These are phyloP conservation scores for Bryconaethiops microstoma DNA, from an alignment of 2,797 vertebrate genomes.

Conservation along the genomic window DNA sequence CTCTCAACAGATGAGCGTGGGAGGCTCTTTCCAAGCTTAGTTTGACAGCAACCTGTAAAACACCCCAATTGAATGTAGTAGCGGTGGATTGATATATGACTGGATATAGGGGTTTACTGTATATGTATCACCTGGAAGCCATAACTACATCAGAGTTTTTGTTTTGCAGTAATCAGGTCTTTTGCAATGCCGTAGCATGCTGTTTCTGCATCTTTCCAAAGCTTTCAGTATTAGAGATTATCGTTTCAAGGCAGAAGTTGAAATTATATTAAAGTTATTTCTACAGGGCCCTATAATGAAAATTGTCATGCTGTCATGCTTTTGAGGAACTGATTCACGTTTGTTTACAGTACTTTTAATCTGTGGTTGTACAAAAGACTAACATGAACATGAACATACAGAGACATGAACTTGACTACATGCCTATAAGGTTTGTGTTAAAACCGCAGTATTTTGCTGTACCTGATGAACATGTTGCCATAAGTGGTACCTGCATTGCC, in stretches of 20 bases:
- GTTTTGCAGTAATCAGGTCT: background rate
- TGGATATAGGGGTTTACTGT: conserved; percentile 19
- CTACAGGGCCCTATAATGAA: no score
- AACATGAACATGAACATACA: no score
- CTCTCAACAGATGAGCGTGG: conserved; percentile 56
- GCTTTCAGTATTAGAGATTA: background rate
- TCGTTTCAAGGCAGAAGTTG: background rate
- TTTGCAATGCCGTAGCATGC: background rate
- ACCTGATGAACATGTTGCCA: background rate
- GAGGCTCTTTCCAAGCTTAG: conserved; percentile 52
- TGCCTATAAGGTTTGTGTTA: conserved; percentile 12
- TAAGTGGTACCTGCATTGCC: conserved; percentile 10
- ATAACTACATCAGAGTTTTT: background rate
- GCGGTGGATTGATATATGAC: conserved; percentile 13
- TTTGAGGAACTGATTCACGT: background rate
- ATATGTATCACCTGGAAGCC: background rate
- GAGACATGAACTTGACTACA: background rate
- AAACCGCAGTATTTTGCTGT: background rate
- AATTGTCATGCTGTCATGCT: background rate
- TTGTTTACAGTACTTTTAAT: background rate
- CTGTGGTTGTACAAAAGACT: background rate
- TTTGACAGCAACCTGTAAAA: conserved; percentile 41
- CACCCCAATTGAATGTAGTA: conserved; percentile 2
- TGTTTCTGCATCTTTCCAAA: background rate
- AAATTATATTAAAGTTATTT: no score